These are phyloP conservation scores for Bothrops jararaca DNA, from an alignment of 2,113 vertebrate genomes.

Conservation along the genomic window DNA sequence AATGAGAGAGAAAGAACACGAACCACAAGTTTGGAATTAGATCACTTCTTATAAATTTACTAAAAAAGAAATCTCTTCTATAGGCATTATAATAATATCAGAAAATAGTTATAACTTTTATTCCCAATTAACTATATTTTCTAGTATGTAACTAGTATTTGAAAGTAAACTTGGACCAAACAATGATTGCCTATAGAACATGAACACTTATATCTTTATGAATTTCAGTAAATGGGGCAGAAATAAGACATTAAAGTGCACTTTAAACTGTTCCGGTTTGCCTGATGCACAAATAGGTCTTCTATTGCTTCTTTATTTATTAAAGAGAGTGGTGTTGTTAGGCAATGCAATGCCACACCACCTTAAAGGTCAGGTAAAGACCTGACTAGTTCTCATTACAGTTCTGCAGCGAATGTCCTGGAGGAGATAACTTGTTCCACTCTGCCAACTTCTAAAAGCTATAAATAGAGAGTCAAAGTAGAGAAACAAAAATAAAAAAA, in stretches of 20 bases:
- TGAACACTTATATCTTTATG: neutral
- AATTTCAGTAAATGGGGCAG: constrained; percentile 39
- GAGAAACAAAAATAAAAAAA: constrained; percentile 16
- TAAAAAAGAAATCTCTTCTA: neutral
- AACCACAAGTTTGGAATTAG: neutral
- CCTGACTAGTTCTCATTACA: constrained; percentile 5
- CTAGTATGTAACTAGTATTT: neutral
- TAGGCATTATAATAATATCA: neutral
- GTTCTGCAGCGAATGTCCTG: neutral
- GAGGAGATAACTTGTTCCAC: constrained; percentile 20
- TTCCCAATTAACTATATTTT: neutral
- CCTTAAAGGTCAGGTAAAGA: constrained; percentile 29
- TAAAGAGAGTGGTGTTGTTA: constrained; percentile 6
- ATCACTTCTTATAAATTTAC: neutral
- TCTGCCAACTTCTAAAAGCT: constrained; percentile 3
- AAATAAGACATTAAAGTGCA: constrained; percentile 33
- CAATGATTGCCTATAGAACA: neutral
- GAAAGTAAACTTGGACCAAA: constrained; percentile 27
- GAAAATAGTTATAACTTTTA: neutral
- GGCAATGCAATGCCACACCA: constrained; percentile 6
- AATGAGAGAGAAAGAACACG: neutral
- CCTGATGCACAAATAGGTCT: constrained; percentile 1
- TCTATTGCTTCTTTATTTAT: constrained; percentile 31
- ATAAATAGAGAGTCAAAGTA: neutral
- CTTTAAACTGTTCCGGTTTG: constrained; percentile 16